Evolutionary conservation across 2,888 invertebrate genomes (phyloP), one percentile per base, ranked within the genome.

Genomic region (Catonia carolina): DNA sequence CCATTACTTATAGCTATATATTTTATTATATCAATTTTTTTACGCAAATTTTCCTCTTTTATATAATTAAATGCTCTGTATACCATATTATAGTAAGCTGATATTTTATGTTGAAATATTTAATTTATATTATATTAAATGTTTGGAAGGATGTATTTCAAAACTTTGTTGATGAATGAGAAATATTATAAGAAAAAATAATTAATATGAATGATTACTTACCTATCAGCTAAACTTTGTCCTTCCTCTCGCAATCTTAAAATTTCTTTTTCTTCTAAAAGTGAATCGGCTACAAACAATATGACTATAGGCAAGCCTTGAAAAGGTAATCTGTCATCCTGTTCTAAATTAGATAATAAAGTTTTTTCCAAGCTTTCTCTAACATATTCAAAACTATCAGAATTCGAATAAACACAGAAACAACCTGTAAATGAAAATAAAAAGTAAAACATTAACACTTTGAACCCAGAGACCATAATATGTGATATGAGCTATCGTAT

Each of bases 351-450:
- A 15, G 89, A 87, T 8, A 94, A 76, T 22, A 96, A 76, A 2
- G 93, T 93, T 72, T 93, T 90, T 71, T 95, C 92, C 63, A 97
- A 79, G 71, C 92, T 92, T 58, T 89, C 88, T 64, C 91, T 80
- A 51, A 97, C 85, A 71, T 91, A 95, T 69, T 95, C 93, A 68
- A 96, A 89, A 0, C 93, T 89, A 68, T 90, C 88, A 66, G 88
- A 87, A 68, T 93, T 91, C 67, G 92, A 89, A 73, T 89, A 97
- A 18, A 90, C 87, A 73, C 90, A 90, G 73, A 89, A 88, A 67
- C 89, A 82, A 52, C 86, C 85, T 86, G 68, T 5, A 66, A 68
- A 53, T 41, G 35, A 33, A 58, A 27, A 42, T 42, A 53, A 55
- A 36, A 17, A 42, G 17, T 37, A 48, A 41, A 18, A 22, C 47